Base-by-base conservation (phyloP, 2,888 invertebrate genomes). In the Drosophila heteroneura region DNA sequence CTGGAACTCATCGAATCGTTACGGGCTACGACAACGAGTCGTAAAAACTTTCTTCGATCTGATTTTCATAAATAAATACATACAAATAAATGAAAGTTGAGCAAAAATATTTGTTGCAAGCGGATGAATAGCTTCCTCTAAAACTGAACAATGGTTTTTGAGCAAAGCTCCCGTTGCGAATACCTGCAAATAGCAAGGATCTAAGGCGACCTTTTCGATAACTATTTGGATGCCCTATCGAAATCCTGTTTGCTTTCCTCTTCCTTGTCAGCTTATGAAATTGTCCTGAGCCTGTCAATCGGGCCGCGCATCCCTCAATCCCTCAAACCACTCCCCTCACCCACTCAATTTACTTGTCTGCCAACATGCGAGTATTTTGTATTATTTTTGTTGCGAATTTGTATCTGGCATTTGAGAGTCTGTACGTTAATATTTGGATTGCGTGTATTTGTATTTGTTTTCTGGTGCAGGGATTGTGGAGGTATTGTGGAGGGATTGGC, bases 401-500 rank as follows among this genome's bases (percentile, higher is more conserved):
- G 62, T 61, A 70, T 52, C 67, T 70, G 39, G 28, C 19, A 28
- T 28, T 19, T 26, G 56, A 56, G 56, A 39, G 76, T 60, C 65
- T 74, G 64, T 74, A 74, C 79, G 84, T 81, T 86, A 85, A 79
- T 87, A 85, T 85, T 85, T 85, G 87, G 72, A 79, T 85, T 89
- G 89, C 70, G 87, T 85, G 87, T 79, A 73, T 79, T 89, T 82
- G 85, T 86, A 73, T 85, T 89, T 89, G 85, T 84, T 84, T 89
- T 70, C 72, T 68, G 81, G 83, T 51, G 33, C 66, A 14, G 56
- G 58, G 37, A 54, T 35, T 62, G 54, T 37, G 70, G n/a, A 12
- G 35, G 47, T 32, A 28, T 28, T 47, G 39, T 32, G 30, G n/a
- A n/a, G 19, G 35, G 54, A 56, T 56, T 56, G 26, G 19, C 10